phyloP scores from a whole-genome alignment of 2,113 vertebrate genomes.

The Seriola rivoliana region DNA sequence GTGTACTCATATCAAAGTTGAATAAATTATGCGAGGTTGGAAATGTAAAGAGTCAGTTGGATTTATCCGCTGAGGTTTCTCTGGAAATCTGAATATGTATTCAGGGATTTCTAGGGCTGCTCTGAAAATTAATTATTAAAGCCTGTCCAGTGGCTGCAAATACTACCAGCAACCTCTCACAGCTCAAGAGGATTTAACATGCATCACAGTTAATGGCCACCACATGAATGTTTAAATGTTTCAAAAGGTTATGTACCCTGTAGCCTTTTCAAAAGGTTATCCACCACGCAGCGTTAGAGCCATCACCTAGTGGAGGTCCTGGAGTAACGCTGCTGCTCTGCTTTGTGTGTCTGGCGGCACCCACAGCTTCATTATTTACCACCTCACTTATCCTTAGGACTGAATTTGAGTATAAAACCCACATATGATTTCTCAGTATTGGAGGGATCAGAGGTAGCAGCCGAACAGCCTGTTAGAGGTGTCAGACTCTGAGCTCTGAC shows the following conservation, averaged over 20 bases:
- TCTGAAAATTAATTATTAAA: conserved; percentile 55
- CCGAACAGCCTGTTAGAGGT: neutral
- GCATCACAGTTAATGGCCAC: conserved; percentile 66
- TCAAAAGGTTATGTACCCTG: conserved; percentile 75
- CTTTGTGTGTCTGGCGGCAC: conserved; percentile 36
- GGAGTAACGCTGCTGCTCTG: conserved; percentile 21
- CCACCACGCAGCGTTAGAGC: conserved; percentile 49
- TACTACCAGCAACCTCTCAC: conserved; percentile 27
- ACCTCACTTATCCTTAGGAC: conserved; percentile 47
- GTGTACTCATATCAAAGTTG: neutral
- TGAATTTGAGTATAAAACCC: conserved; percentile 40
- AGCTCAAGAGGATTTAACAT: conserved; percentile 67
- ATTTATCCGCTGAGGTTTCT: conserved; percentile 17
- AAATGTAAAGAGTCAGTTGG: conserved; percentile 36
- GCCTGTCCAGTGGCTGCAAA: conserved; percentile 49
- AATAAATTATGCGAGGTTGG: conserved; percentile 14
- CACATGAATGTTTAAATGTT: conserved; percentile 70
- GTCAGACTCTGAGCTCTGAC: conserved; percentile 7
- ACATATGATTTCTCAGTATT: conserved; percentile 14
- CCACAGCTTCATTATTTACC: conserved; percentile 42
- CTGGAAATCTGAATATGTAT: conserved; percentile 42
- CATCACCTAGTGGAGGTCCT: conserved; percentile 51
- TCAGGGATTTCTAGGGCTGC: conserved; percentile 41
- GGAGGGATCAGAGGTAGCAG: conserved; percentile 34
- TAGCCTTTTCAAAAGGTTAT: conserved; percentile 73